A percentile compares a stretch with the other conserved stretches of the same genome.
Conservation (phyloP, 1,140 invertebrate species). For the Aphis craccivora region DNA sequence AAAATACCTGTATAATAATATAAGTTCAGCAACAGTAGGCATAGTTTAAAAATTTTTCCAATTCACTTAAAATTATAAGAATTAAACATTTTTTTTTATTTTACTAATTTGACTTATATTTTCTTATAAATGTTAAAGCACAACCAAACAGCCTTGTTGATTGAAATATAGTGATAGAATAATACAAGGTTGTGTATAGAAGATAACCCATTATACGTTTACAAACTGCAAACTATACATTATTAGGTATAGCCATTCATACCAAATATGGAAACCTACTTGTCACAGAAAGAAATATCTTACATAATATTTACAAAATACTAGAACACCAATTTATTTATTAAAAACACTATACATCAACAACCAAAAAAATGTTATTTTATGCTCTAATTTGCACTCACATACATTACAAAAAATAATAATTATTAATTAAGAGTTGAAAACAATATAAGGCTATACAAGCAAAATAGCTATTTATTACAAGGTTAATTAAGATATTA, state of each 20-base stretch:
- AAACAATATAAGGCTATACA: not conserved
- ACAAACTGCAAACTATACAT: slow-evolving; percentile 10
- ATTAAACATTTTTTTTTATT: not conserved
- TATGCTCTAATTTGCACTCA: too few relatives aligned
- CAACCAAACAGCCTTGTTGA: slow-evolving; percentile 38
- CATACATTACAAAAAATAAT: too few relatives aligned
- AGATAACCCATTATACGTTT: slow-evolving; percentile 22
- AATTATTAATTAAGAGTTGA: not conserved
- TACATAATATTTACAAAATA: slow-evolving; percentile 34
- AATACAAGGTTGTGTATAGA: slow-evolving; percentile 23
- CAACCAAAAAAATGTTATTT: not conserved
- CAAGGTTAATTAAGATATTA: not conserved
- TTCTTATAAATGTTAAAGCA: slow-evolving; percentile 4
- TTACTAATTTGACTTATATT: not conserved
- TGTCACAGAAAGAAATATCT: slow-evolving; percentile 23
- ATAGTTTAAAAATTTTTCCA: not conserved
- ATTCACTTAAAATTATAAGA: not conserved
- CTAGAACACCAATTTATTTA: not conserved
- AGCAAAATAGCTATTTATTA: not conserved
- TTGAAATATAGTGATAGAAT: slow-evolving; percentile 40
- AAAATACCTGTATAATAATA: slow-evolving; percentile 52
- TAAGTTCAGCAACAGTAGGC: slow-evolving; percentile 51
- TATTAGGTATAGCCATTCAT: slow-evolving; percentile 46
- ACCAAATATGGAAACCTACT: slow-evolving; percentile 55
- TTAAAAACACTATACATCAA: not conserved